These are phyloP conservation scores for Polyodon spathula DNA, from an alignment of 2,113 vertebrate species.

Conservation along the genomic window DNA sequence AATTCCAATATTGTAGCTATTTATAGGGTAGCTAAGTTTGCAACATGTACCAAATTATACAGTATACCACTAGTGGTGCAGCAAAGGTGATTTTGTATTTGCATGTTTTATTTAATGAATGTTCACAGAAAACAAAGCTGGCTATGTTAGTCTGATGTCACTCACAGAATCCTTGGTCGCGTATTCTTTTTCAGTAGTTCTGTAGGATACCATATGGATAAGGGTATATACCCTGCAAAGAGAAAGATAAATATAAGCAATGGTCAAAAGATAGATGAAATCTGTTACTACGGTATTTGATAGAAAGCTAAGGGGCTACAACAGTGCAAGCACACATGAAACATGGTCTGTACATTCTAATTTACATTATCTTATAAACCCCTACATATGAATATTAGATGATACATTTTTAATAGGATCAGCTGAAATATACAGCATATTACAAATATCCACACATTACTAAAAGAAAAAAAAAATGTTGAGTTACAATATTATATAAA, in stretches of 20 bases:
- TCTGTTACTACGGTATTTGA: too few species aligned
- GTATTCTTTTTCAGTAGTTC: slow-evolving; percentile 55
- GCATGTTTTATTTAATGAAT: neutral
- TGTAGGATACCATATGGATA: slow-evolving; percentile 61
- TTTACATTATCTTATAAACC: too few species aligned
- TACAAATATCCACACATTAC: neutral
- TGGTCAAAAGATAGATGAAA: neutral
- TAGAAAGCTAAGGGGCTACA: too few species aligned
- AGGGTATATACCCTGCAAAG: slow-evolving; percentile 56
- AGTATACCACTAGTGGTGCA: neutral
- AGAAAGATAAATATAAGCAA: slow-evolving; percentile 13
- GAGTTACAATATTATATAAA: too few species aligned
- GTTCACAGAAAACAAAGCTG: neutral
- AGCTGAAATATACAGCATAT: neutral
- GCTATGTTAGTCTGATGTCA: slow-evolving; percentile 9
- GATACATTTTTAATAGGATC: neutral
- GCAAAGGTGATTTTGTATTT: neutral
- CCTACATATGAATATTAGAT: too few species aligned
- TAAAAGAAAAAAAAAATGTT: too few species aligned
- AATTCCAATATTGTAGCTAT: too few species aligned
- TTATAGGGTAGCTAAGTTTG: neutral
- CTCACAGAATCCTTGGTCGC: slow-evolving; percentile 35
- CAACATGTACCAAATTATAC: neutral
- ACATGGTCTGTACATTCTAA: too few species aligned
- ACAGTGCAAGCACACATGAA: too few species aligned